phyloP scores from a whole-genome alignment of 2,797 vertebrate species.

The Coregonus suidteri region DNA sequence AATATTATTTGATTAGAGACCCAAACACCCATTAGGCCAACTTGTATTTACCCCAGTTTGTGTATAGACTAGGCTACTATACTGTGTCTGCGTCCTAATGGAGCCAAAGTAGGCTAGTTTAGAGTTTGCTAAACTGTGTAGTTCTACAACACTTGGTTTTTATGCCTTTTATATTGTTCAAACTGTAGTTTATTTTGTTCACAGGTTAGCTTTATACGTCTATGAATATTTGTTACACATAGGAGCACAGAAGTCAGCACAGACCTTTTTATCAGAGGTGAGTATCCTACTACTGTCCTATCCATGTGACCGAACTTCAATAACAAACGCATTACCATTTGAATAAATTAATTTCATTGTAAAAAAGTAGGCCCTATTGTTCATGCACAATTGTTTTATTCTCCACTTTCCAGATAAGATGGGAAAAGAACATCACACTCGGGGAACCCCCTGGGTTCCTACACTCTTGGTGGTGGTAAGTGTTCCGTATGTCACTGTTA shows the following conservation, averaged over 20 bases:
- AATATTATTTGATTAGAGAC: not conserved
- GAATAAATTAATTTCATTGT: not conserved
- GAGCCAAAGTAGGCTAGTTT: not conserved
- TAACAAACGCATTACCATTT: not conserved
- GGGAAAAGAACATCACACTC: constrained; percentile 98
- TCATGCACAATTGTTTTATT: not conserved
- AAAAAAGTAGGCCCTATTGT: no score
- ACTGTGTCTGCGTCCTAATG: not conserved
- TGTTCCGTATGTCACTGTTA: constrained; percentile 23
- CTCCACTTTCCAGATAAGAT: constrained; percentile 84
- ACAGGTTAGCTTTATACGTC: constrained; percentile 93
- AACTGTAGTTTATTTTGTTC: constrained; percentile 1
- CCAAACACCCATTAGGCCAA: no score
- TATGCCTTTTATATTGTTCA: not conserved
- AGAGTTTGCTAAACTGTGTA: not conserved
- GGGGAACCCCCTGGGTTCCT: constrained; percentile 97
- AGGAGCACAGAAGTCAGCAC: constrained; percentile 97
- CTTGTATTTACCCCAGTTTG: no score
- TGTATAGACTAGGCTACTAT: constrained; percentile 72
- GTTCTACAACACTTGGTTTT: not conserved
- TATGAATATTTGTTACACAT: constrained; percentile 98
- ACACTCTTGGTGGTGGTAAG: constrained; percentile 99
- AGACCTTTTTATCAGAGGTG: constrained; percentile 98
- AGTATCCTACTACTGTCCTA: constrained; percentile 40
- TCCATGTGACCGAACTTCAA: not conserved